Conservation (phyloP, 2,797 vertebrate species). For the Gallinago solitaria region DNA sequence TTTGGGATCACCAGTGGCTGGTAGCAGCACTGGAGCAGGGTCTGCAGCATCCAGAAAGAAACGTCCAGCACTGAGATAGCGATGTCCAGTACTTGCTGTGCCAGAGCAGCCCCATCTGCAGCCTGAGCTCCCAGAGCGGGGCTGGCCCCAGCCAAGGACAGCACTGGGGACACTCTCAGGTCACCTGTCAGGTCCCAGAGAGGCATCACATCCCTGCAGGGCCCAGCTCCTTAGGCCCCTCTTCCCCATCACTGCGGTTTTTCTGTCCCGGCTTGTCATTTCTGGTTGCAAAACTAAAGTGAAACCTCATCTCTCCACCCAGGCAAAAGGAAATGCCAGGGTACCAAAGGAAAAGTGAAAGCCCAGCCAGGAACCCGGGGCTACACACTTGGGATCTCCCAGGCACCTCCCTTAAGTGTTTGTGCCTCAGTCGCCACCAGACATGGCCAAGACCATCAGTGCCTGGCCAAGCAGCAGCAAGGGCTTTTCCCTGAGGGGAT, state of each 20-base stretch:
- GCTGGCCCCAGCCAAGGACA: rapidly evolving
- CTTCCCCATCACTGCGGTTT: not conserved
- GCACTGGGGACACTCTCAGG: not conserved
- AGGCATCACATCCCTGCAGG: not conserved
- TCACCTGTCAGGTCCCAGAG: rapidly evolving
- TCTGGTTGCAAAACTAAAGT: not conserved
- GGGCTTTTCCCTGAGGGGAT: not conserved
- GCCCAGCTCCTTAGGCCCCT: not conserved
- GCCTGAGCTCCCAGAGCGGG: not conserved
- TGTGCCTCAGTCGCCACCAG: not conserved
- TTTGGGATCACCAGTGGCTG: not conserved
- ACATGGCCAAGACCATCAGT: rapidly evolving
- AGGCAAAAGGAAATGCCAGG: not conserved
- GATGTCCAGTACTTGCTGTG: not conserved
- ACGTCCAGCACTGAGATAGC: not conserved
- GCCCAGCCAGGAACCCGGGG: rapidly evolving
- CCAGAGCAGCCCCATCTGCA: not conserved
- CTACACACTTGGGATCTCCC: rapidly evolving
- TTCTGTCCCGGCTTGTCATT: not conserved
- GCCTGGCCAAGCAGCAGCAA: not conserved
- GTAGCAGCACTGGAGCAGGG: not conserved
- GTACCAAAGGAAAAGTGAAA: not conserved
- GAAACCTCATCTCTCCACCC: not conserved
- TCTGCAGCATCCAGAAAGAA: not conserved
- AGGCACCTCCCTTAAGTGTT: not conserved